Base-by-base conservation (phyloP, 2,888 invertebrate species). In the Portevinia maculata region DNA sequence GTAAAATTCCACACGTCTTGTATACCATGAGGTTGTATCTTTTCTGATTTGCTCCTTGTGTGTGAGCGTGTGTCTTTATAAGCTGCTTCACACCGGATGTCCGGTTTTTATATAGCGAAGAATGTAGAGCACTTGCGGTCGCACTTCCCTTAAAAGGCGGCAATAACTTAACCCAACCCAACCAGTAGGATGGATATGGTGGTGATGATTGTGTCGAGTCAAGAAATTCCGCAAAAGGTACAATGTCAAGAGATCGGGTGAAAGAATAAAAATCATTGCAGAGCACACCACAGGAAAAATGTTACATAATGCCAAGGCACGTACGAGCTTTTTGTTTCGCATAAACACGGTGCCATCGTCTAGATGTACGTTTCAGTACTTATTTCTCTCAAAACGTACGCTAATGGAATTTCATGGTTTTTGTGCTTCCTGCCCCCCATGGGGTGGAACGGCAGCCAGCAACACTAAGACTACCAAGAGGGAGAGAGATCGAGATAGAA, bases 71-170 rank as follows among this genome's bases (percentile, higher is more conserved):
- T 39, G 39, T 50, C 28, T 60, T 62, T 41, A 24, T 57, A 70
- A 64, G 70, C 65, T 64, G 55, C 48, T 60, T 64, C 44, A 50
- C 62, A 83, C 83, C 76, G 83, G 83, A 83, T 83, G 83, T 83
- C 83, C 83, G 83, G 76, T 83, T 67, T 83, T 59, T 44, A 67
- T 76, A 44, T 34, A 70, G 24, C 41, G 57, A 57, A 67, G 67
- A 76, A 83, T 73, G 65, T 76, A 76, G 76, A 73, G 71, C 76
- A 76, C 73, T 83, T 76, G 76, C 67, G 71, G 74, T 74, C 48
- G 76, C 13, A 62, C 65, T 76, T 73, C 76, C 70, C 30, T 73
- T 76, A 19, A 52, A 59, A 39, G 64, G 57, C 64, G 48, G 48
- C 64, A 50, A 30, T n/a, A 8, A 7, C 21, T 13, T 24, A 46